Base-by-base conservation (phyloP, 1,140 invertebrate species). In the Leptinotarsa lineolata region DNA sequence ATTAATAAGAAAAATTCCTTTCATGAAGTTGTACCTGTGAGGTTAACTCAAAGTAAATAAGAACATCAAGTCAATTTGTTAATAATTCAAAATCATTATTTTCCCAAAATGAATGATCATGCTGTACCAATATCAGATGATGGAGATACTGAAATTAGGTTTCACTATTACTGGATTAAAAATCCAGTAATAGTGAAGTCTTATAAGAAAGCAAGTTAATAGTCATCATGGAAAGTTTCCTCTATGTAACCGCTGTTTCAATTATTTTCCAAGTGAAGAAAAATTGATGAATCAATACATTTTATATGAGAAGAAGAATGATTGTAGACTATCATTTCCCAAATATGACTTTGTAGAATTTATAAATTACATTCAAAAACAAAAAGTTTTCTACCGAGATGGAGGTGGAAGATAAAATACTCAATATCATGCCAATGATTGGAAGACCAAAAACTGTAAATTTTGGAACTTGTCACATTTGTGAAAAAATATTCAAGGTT, bases 131-230 rank as follows among this genome's bases (percentile, higher is more conserved):
- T 30, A 30, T 8, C 5, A 30, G 5, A 30, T 30, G 24, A 30
- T 30, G 24, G 24, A 30, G 0, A 8, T 4, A 4, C 4, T 30
- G 24, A 6, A 6, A 6, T 30, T 6, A 30, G 8, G 5, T 30
- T 30, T 30, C 24, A 30, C 76, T 83, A 75, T 74, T 75, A 71
- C 68, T 79, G 77, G 66, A 83, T 83, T 21, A 82, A 80, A 75
- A 76, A 82, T 70, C 68, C n/a, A n/a, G n/a, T n/a, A n/a, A n/a
- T n/a, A n/a, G n/a, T n/a, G n/a, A n/a, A n/a, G 24, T 30, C 24
- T 30, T 1, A 30, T 30, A 30, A 30, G 24, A 30, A 30, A 30
- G 24, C 24, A 30, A 30, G 24, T 30, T 4, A 30, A 4, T 6
- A 30, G 24, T 30, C 5, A 30, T 30, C 24, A 6, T 8, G 24